phyloP scores from a whole-genome alignment of 2,113 vertebrate genomes.

The Promerops cafer region DNA sequence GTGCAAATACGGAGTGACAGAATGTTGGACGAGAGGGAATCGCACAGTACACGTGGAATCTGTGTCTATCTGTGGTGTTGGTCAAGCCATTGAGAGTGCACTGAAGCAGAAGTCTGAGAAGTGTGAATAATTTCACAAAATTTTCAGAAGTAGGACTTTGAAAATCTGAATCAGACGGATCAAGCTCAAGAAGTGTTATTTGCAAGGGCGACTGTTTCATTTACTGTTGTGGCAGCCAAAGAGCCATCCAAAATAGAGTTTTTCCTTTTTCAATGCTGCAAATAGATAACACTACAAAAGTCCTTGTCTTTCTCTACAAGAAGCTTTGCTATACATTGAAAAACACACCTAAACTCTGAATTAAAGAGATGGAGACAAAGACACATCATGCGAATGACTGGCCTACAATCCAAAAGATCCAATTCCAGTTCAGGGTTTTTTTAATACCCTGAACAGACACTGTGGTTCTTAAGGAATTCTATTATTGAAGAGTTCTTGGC shows the following conservation, averaged over 20 bases:
- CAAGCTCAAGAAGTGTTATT: neutral
- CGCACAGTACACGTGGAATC: no score
- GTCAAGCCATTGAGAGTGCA: neutral
- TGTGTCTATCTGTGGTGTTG: neutral
- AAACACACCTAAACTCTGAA: neutral
- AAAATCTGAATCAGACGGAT: neutral
- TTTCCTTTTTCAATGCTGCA: neutral
- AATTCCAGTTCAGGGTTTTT: neutral
- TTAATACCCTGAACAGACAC: neutral
- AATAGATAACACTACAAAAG: neutral
- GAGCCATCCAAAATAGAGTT: neutral
- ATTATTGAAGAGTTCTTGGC: neutral
- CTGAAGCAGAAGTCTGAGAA: neutral
- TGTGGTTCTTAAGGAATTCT: neutral
- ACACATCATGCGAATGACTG: neutral
- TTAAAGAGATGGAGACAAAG: neutral
- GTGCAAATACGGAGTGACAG: neutral
- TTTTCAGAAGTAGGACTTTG: neutral
- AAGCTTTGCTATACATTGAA: neutral
- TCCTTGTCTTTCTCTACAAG: neutral
- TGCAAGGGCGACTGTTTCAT: neutral
- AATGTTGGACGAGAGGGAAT: neutral
- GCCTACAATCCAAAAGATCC: neutral
- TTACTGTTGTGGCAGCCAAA: neutral
- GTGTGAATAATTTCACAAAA: neutral